These are phyloP conservation scores for Macrostomum lignano DNA, from an alignment of 1,140 invertebrate species.

Conservation along the genomic window DNA sequence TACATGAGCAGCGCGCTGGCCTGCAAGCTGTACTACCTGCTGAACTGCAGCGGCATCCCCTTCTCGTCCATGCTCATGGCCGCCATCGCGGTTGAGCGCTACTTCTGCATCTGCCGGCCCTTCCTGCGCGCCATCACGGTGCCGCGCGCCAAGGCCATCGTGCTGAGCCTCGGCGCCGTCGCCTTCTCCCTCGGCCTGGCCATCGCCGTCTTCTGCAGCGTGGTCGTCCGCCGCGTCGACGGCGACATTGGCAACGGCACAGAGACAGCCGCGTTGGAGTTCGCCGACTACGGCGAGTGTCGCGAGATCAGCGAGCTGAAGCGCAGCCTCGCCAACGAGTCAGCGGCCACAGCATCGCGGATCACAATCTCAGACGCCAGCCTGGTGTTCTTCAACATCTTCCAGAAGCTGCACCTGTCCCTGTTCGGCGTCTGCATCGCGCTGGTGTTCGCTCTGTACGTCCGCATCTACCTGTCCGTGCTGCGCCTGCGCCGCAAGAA, in stretches of 20 bases:
- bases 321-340: too few relatives aligned
- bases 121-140: constrained; percentile 16
- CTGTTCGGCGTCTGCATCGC: constrained; percentile 8
- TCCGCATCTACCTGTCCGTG: not conserved
- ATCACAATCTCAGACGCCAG: too few relatives aligned
- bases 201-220: too few relatives aligned
- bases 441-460: not conserved
- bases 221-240: too few relatives aligned
- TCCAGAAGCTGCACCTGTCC: constrained; percentile 14
- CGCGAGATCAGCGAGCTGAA: too few relatives aligned
- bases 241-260: too few relatives aligned
- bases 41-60: constrained; percentile 8
- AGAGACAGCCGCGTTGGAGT: too few relatives aligned
- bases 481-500: not conserved
- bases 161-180: too few relatives aligned
- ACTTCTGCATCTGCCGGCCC: constrained; percentile 24
- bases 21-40: constrained; percentile 8
- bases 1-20: constrained; percentile 3
- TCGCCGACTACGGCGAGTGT: too few relatives aligned
- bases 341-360: too few relatives aligned
- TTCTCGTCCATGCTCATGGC: constrained; percentile 7
- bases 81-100: constrained; percentile 8
- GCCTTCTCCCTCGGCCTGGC: too few relatives aligned
- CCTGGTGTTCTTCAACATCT: constrained; percentile 9
- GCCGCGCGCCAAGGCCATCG: constrained; percentile 13